phyloP scores from a whole-genome alignment of 2,797 vertebrate species.

The Gambusia yucatana region DNA sequence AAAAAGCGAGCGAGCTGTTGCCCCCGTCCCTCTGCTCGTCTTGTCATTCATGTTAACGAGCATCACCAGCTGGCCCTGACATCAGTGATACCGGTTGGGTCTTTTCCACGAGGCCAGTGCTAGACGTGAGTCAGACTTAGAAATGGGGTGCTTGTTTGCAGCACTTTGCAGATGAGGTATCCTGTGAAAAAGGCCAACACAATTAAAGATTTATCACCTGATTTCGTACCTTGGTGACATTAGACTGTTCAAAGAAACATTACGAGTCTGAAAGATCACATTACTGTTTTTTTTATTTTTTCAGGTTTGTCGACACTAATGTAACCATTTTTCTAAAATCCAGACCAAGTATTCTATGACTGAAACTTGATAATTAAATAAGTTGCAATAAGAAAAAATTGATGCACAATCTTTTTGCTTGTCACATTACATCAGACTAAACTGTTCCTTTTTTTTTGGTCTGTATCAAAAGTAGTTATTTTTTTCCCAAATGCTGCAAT shows the following conservation, averaged over 20 bases:
- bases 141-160: conserved; percentile 64
- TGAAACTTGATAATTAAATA: not conserved
- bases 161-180: conserved; percentile 61
- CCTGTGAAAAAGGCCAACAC: conserved; percentile 31
- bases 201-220: conserved; percentile 51
- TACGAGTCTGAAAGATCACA: conserved; percentile 10
- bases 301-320: conserved; percentile 34
- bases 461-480: not conserved
- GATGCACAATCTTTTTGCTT: not conserved
- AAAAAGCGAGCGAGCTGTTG: conserved; percentile 32
- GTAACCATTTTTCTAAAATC: conserved; percentile 49
- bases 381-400: not conserved
- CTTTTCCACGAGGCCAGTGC: conserved; percentile 52
- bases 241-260: conserved; percentile 24
- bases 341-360: conserved; percentile 35
- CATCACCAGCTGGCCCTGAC: conserved; percentile 48
- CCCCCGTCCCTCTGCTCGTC: conserved; percentile 32
- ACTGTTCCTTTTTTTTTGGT: not conserved
- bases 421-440: not conserved
- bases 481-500: not conserved
- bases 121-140: conserved; percentile 74
- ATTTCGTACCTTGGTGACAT: conserved; percentile 32
- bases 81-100: conserved; percentile 56
- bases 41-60: conserved; percentile 62
- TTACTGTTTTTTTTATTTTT: conserved; percentile 23